Percentiles rank a stretch among this genome's conserved stretches.
Conservation (phyloP, 2,888 invertebrate species). For the Megalurothrips usitatus region DNA sequence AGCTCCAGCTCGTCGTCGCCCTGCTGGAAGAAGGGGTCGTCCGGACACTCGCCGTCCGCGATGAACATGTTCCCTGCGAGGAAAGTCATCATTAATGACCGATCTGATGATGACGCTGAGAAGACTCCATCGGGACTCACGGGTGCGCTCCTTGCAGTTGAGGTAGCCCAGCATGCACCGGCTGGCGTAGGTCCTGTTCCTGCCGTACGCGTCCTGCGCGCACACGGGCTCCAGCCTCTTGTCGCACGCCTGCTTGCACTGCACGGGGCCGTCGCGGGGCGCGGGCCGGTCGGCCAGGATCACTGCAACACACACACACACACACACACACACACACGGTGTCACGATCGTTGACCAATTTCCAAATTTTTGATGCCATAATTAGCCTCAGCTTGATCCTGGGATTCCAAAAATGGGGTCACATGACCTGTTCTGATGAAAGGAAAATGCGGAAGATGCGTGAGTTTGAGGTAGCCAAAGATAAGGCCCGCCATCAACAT, state of each 20-base stretch:
- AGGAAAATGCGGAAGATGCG: too few species aligned
- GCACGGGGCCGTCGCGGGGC: background rate
- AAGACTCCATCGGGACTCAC: background rate
- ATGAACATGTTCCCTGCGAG: background rate
- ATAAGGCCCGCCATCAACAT: too few species aligned
- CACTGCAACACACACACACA: background rate
- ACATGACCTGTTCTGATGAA: too few species aligned
- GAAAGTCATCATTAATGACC: background rate
- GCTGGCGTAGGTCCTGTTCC: slow-evolving; percentile 13
- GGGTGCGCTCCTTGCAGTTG: background rate
- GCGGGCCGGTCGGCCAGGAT: background rate
- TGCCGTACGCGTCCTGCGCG: background rate
- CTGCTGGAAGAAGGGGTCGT: background rate
- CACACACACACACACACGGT: too few species aligned
- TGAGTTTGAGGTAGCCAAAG: too few species aligned
- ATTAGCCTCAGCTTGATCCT: too few species aligned
- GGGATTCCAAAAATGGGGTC: too few species aligned
- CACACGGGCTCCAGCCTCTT: background rate
- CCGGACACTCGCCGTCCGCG: background rate
- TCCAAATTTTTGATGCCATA: too few species aligned
- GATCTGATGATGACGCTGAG: background rate
- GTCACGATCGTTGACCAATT: too few species aligned
- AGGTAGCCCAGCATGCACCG: background rate
- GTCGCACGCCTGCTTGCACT: background rate
- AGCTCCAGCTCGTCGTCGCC: background rate